Percentiles rank a stretch among this genome's conserved stretches.
Evolutionary conservation across 2,113 vertebrate species (phyloP).

Genomic region (Cricetomys ansorgei): DNA sequence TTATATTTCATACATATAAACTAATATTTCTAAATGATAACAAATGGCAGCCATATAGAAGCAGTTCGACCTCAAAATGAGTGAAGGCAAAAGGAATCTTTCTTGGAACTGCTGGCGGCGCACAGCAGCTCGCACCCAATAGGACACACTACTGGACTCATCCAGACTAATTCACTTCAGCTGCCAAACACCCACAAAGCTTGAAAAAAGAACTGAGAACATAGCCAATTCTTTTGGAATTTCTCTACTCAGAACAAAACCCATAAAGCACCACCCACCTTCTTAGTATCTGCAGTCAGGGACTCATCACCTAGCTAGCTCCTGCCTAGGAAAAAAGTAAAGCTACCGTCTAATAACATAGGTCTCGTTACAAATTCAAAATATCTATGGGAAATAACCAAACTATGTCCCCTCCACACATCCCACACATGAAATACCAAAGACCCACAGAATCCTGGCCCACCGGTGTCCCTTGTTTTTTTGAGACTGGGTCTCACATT

Average conservation of each 20-base stretch:
- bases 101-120: background rate
- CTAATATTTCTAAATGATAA: background rate
- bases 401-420: background rate
- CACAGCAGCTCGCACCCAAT: background rate
- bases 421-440: background rate
- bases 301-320: background rate
- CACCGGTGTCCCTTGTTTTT: background rate
- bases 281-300: background rate
- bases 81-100: background rate
- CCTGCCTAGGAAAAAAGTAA: background rate
- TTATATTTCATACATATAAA: conserved; percentile 26
- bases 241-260: conserved; percentile 10
- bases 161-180: background rate
- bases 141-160: background rate
- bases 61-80: background rate
- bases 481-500: background rate
- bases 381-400: conserved; percentile 10
- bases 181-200: background rate
- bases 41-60: background rate
- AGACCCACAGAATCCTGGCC: background rate
- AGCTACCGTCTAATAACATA: background rate
- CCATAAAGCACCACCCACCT: background rate
- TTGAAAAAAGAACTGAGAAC: conserved; percentile 16
- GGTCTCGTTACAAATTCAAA: background rate
- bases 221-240: background rate